Base-by-base conservation (phyloP, 2,888 invertebrate genomes). In the Euzophera pinguis region DNA sequence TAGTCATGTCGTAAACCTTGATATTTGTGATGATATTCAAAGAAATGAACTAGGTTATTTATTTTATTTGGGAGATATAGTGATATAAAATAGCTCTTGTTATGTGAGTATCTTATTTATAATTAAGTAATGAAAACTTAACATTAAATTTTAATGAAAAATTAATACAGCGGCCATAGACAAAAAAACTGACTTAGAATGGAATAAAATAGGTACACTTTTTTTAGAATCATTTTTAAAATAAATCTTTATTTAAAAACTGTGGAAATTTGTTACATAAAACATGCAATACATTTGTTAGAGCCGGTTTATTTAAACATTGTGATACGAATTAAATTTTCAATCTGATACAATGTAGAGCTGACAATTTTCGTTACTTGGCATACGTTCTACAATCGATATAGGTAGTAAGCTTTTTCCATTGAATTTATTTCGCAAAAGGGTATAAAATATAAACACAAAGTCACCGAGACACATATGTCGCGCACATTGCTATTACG, bases 381-480 rank as follows among this genome's bases (percentile, higher is more conserved):
- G 12, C 38, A 13, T 6, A 38, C 12, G 1, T 35, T n/a, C 6
- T 39, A 3, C 13, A 39, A 42, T 10, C 41, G 12, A 16, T 10
- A 16, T 42, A 17, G 3, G 6, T 16, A 10, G 3, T 42, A 17
- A 6, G 1, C 4, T 10, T 39, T 35, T 47, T 42, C 29, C 43
- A 54, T 59, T 55, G 55, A 63, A 61, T 84, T 79, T 67, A 73
- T 73, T 67, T 77, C 75, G 74, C 82, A 84, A 82, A 83, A 80
- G 73, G 77, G 75, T 78, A 74, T 79, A 2, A 3, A 22, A n/a
- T 5, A 76, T 75, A 80, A 81, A 81, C 73, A 78, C 73, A 80
- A 76, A 77, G 73, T 67, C 67, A 63, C 71, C 74, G 81, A 62
- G 67, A 73, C 77, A 79, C 87, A 88, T 79, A 86, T 88, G 87